Base-by-base conservation (phyloP, 2,888 invertebrate species). In the Cyaniris semiargus region DNA sequence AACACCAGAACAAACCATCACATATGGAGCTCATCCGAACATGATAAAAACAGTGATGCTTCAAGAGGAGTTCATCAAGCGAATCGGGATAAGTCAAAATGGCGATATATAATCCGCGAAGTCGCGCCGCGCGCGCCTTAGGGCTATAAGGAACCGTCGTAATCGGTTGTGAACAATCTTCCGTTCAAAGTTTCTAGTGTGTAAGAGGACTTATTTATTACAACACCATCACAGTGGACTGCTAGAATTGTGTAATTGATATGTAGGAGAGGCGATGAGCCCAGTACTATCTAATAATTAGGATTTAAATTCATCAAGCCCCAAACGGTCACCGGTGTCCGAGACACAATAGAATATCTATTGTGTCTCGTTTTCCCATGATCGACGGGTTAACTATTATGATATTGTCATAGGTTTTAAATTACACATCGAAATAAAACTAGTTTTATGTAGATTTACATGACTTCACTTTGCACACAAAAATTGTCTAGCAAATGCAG, bases 31-130 rank as follows among this genome's bases (percentile, higher is more conserved):
- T 56, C 92, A 92, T 80, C 92, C 93, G 3, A 94, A 91, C 82
- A 90, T 94, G 89, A 91, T 94, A 81, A 94, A 94, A 83, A 94
- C 94, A 53, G 94, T 94, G 79, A 94, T 94, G 94, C 88, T 94
- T 18, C 94, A 94, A 79, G 94, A 94, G 79, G 94, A 94, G 79
- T 94, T 94, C 85, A 94, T 94, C 84, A 94, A 94, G 89, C 86
- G 94, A 83, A 94, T 94, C 6, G 94, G 94, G 79, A 94, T 94
- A 79, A 94, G 93, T 89, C 94, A 94, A 87, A 94, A 94, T 84
- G 94, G 94, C 31, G 94, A 94, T 80, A 93, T 94, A 88, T 94
- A 94, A 94, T 93, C 92, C 91, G 89, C 88, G 82, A 91, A 88
- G 86, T 85, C 81, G 92, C 93, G 93, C 92, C 90, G 93, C 76